Evolutionary conservation across 2,797 vertebrate species (phyloP).

Genomic region (Takifugu rubripes): DNA sequence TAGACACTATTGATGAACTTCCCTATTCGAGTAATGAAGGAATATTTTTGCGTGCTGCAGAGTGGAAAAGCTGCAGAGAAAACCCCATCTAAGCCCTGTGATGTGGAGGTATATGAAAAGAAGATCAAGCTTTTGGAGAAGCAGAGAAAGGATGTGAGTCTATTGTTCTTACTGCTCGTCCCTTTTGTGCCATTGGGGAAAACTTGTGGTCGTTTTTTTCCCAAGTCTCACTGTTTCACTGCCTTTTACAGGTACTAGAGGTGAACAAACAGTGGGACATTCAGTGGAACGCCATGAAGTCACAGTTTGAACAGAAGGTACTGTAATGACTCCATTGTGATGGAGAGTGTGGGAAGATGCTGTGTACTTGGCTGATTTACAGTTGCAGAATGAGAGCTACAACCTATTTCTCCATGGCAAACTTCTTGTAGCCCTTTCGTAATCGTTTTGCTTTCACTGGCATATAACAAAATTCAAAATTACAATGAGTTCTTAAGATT

Average conservation of each 20-base stretch:
- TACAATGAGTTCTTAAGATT: too few species aligned
- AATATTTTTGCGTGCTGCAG: slow-evolving; percentile 55
- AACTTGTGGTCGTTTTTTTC: slow-evolving; percentile 34
- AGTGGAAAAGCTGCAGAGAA: slow-evolving; percentile 76
- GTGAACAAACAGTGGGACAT: slow-evolving; percentile 99
- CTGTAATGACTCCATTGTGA: slow-evolving; percentile 53
- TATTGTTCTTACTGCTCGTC: slow-evolving; percentile 31
- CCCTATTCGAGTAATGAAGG: slow-evolving; percentile 18
- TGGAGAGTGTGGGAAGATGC: slow-evolving; percentile 45
- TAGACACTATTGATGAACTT: background rate
- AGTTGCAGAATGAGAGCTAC: background rate
- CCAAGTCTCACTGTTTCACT: slow-evolving; percentile 42
- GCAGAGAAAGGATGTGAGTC: slow-evolving; percentile 93
- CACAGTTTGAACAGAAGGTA: slow-evolving; percentile 99
- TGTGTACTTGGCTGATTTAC: slow-evolving; percentile 10
- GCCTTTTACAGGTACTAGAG: slow-evolving; percentile 85
- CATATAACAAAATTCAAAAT: too few species aligned
- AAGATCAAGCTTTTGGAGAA: slow-evolving; percentile 98
- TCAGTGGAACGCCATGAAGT: slow-evolving; percentile 97
- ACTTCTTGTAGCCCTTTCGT: background rate
- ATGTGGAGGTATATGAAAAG: slow-evolving; percentile 84
- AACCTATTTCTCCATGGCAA: slow-evolving; percentile 1
- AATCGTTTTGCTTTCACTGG: too few species aligned
- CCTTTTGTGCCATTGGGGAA: slow-evolving; percentile 61
- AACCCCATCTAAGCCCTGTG: slow-evolving; percentile 75